Conservation (phyloP, 2,113 vertebrate species). For the Amphiprion ocellaris region DNA sequence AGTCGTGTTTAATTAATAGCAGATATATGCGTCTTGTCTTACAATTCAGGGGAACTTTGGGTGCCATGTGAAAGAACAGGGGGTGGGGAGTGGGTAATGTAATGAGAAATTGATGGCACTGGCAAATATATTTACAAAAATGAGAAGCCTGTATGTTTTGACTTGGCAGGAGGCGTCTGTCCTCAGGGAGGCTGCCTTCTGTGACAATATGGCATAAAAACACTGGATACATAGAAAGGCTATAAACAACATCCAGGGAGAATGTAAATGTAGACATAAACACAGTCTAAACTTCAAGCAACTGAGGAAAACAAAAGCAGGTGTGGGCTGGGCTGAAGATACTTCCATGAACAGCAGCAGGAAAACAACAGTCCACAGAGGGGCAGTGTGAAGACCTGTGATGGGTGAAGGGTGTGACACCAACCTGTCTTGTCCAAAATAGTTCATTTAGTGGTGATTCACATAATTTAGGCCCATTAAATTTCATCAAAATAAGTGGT, state of each 20-base stretch:
- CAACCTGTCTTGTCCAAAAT: not conserved
- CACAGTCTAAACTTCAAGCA: not conserved
- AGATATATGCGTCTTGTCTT: not conserved
- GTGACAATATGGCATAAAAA: constrained; percentile 4
- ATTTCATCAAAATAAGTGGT: not conserved
- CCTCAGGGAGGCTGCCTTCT: not conserved
- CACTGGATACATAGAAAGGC: constrained; percentile 8
- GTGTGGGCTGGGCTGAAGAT: not conserved
- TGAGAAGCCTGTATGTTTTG: not conserved
- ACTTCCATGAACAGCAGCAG: not conserved
- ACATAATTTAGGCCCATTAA: not conserved
- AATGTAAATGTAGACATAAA: constrained; percentile 21
- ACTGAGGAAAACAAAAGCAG: constrained; percentile 27
- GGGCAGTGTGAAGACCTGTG: not conserved
- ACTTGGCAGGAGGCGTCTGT: not conserved
- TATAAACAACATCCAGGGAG: constrained; percentile 11
- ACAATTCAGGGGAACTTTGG: not conserved
- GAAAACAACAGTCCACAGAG: not conserved
- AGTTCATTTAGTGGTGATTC: not conserved
- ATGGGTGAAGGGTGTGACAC: constrained; percentile 1
- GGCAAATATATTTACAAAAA: not conserved
- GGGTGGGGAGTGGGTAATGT: not conserved
- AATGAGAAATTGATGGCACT: not conserved
- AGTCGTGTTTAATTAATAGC: too few relatives aligned
- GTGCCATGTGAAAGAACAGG: not conserved